A percentile compares a stretch with the other conserved stretches of the same genome.
These are phyloP conservation scores for Philopotamus ludificatus DNA, from an alignment of 1,140 invertebrate species.

Conservation along the genomic window DNA sequence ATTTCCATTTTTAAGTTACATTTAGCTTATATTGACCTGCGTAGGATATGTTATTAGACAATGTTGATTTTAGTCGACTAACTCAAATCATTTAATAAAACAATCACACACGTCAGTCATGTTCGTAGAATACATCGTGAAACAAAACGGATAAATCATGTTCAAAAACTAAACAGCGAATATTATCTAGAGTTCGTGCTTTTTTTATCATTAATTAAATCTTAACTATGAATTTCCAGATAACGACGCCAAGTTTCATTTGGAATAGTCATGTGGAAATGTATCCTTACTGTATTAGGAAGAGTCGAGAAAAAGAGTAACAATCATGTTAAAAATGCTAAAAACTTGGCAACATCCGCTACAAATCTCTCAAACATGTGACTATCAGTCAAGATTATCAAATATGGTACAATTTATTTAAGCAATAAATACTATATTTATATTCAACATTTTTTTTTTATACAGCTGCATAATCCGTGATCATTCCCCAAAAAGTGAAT, in stretches of 20 bases:
- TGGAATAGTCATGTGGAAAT: not conserved
- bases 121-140: slow-evolving; percentile 12
- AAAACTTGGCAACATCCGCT: not conserved
- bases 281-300: not conserved
- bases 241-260: not conserved
- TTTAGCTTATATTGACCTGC: slow-evolving; percentile 16
- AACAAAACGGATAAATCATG: slow-evolving; percentile 1
- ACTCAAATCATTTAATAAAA: slow-evolving; percentile 6
- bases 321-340: not conserved
- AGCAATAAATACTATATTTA: not conserved
- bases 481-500: not conserved
- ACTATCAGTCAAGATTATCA: not conserved
- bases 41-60: slow-evolving; percentile 20
- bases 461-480: not conserved
- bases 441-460: not conserved
- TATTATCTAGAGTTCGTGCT: not conserved
- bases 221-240: not conserved
- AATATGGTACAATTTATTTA: not conserved
- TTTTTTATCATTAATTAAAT: not conserved
- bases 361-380: not conserved
- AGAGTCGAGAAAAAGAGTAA: not conserved
- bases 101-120: slow-evolving; percentile 14
- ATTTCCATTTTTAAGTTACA: slow-evolving; percentile 5
- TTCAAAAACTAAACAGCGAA: slow-evolving; percentile 3
- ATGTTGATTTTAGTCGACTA: slow-evolving; percentile 4